Conservation (phyloP, 2,888 invertebrate genomes). For the Monoplex corrugatus region DNA sequence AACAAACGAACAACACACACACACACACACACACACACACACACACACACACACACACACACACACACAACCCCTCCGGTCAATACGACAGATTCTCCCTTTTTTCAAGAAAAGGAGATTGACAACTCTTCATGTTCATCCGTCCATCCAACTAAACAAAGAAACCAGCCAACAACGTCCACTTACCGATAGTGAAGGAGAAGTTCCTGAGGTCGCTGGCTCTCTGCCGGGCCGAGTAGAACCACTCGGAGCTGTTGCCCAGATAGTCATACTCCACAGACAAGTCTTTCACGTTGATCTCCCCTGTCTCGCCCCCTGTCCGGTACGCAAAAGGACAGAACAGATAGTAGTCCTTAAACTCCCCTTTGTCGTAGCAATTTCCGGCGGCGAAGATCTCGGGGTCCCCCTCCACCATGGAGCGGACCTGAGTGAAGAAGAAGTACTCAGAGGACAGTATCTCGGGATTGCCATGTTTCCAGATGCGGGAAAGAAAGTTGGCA, state of each 20-base stretch:
- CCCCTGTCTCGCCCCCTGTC: constrained; percentile 87
- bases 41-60: too few relatives aligned
- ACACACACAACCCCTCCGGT: not conserved
- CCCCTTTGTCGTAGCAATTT: constrained; percentile 95
- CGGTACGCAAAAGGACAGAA: constrained; percentile 97
- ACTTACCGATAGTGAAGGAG: constrained; percentile 76
- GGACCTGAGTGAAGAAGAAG: constrained; percentile 92
- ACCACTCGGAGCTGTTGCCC: constrained; percentile 96
- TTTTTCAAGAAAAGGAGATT: too few relatives aligned
- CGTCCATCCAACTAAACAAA: not conserved
- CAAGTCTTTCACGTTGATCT: constrained; percentile 94
- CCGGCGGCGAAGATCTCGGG: constrained; percentile 97
- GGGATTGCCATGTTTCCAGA: constrained; percentile 93
- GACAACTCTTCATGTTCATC: too few relatives aligned
- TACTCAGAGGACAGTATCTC: constrained; percentile 92
- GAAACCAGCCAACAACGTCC: not conserved
- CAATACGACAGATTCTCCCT: not conserved
- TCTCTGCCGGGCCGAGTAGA: constrained; percentile 94
- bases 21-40: too few relatives aligned
- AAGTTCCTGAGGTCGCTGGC: constrained; percentile 90
- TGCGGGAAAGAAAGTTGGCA: constrained; percentile 95
- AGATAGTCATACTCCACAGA: constrained; percentile 97
- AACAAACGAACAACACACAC: too few relatives aligned
- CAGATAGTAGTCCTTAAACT: constrained; percentile 91
- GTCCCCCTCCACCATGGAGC: constrained; percentile 96